A percentile compares a stretch with the other conserved stretches of the same genome.
These are phyloP conservation scores for Tetanocera ferruginea DNA, from an alignment of 2,888 invertebrate genomes.

Conservation along the genomic window DNA sequence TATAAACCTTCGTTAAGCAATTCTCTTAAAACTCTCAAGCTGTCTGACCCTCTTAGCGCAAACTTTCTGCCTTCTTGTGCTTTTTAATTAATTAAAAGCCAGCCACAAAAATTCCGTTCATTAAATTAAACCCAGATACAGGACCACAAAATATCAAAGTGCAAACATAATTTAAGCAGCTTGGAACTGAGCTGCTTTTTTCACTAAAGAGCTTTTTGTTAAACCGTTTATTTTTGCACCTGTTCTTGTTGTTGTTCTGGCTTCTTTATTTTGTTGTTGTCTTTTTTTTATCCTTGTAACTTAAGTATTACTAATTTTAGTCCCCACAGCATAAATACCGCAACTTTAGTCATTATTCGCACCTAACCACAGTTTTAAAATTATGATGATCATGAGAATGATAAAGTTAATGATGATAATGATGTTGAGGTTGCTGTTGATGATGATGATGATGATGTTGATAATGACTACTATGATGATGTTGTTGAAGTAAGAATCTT, in stretches of 20 bases:
- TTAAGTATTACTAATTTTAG: constrained; percentile 26
- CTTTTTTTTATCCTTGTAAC: constrained; percentile 13
- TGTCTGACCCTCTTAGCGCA: no score
- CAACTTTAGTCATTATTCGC: constrained; percentile 24
- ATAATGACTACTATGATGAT: no score
- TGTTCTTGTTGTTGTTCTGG: constrained; percentile 11
- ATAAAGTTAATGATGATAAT: no score
- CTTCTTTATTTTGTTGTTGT: background rate
- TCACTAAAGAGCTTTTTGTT: background rate
- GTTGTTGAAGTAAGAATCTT: background rate
- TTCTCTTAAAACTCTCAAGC: no score
- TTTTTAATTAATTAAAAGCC: constrained; percentile 30
- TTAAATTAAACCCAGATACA: background rate
- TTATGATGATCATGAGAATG: no score
- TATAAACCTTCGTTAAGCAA: no score
- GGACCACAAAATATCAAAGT: constrained; percentile 21
- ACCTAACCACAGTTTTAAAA: constrained; percentile 1
- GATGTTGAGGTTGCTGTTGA: no score
- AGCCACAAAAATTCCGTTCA: constrained; percentile 11
- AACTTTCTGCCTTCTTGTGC: background rate
- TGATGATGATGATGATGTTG: no score
- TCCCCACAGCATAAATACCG: background rate
- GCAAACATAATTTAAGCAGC: constrained; percentile 14
- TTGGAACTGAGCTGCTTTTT: background rate
- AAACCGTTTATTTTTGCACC: background rate